phyloP scores from a whole-genome alignment of 1,140 invertebrate genomes.

The Aphis gossypii region DNA sequence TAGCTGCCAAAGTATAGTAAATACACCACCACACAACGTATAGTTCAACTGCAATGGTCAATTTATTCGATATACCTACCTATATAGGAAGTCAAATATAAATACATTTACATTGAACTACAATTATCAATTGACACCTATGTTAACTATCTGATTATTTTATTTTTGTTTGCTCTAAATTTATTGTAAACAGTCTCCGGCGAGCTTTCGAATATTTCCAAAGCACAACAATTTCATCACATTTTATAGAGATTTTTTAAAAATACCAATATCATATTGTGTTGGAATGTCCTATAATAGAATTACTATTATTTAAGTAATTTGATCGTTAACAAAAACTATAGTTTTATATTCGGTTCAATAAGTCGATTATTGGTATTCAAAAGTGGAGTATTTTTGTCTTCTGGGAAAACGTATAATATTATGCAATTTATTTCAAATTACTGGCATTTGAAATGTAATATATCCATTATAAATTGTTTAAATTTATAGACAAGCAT shows the following conservation, averaged over 20 bases:
- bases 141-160: neutral
- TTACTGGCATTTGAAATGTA: neutral
- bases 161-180: neutral
- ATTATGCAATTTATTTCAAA: neutral
- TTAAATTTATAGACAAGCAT: neutral
- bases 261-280: no score
- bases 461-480: neutral
- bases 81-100: neutral
- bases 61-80: neutral
- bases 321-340: neutral
- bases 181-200: neutral
- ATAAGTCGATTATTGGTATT: neutral
- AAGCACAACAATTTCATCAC: neutral
- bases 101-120: neutral
- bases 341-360: neutral
- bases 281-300: no score
- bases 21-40: neutral
- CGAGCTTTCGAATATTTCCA: neutral
- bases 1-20: no score
- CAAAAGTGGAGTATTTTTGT: fast-evolving
- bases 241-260: neutral
- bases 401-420: neutral
- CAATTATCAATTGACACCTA: neutral
- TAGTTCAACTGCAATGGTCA: neutral
- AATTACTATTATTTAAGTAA: neutral